Evolutionary conservation across 2,888 invertebrate genomes (phyloP), one percentile per base, ranked within the genome.

Genomic region (Sphinx pinastri): DNA sequence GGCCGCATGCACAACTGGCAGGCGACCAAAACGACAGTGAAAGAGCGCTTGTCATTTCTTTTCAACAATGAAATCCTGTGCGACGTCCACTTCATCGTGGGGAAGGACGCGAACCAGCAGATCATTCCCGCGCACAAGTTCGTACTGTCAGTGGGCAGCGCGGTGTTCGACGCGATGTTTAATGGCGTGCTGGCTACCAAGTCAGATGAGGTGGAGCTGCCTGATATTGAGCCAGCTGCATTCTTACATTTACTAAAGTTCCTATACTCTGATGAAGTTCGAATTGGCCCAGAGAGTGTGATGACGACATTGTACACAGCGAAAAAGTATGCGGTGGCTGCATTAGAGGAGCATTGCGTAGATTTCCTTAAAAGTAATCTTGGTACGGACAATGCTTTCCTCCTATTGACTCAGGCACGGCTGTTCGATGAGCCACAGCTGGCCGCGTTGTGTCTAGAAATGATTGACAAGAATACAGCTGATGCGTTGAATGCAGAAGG

Each of bases 131-230:
- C 97, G 0, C 97, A 97, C 79, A 97, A 95, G 85, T 96, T 98
- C 81, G 96, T 98, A 0, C 87, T 98, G 52, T 97, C 97, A 0
- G 96, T 97, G 11, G 97, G 97, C 1, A 97, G 97, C 81, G 97
- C 97, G 0, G 98, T 98, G 2, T 98, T 98, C 84, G 97, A 98
- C 87, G 97, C 97, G 10, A 97, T 98, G 96, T 98, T 98, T 82
- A 97, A 97, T 83, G 97, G 97, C 49, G 96, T 96, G 0, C 87
- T 97, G 79, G 96, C 96, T 0, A 96, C 96, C 0, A 94, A 95
- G 71, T 95, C 95, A 67, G 95, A 96, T 71, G 96, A 97, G 79
- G 96, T 98, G 68, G 97, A 97, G 83, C 91, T 98, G 68, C 97
- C 97, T 0, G 98, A 98, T 86, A 97, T 98, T 0, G 98, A 98